Evolutionary conservation across 2,797 vertebrate species (phyloP).

Genomic region (Chromobotia macracanthus): DNA sequence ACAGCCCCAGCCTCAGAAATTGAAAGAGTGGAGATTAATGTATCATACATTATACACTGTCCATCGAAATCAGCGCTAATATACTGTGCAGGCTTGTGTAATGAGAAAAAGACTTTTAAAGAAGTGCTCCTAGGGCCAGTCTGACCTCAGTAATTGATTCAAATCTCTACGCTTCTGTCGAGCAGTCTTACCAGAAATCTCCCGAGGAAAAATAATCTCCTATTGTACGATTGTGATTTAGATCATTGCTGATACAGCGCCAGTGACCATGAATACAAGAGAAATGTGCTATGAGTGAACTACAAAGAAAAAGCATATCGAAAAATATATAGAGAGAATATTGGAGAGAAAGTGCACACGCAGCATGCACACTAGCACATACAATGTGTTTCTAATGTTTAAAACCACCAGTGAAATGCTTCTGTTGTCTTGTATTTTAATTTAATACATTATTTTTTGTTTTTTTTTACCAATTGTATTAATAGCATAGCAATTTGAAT

Average conservation of each 20-base stretch:
- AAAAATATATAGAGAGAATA: constrained; percentile 52
- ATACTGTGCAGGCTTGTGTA: constrained; percentile 89
- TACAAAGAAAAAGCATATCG: constrained; percentile 43
- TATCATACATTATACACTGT: constrained; percentile 90
- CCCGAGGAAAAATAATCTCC: constrained; percentile 77
- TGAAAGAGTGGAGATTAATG: constrained; percentile 92
- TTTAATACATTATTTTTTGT: too few relatives aligned
- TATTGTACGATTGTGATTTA: constrained; percentile 57
- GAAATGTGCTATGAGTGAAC: constrained; percentile 22
- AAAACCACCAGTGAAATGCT: neutral
- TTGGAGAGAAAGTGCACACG: constrained; percentile 14
- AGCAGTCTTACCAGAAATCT: constrained; percentile 83
- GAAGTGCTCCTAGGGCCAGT: constrained; percentile 86
- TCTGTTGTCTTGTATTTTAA: too few relatives aligned
- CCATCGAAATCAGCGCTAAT: constrained; percentile 89
- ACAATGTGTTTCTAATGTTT: neutral
- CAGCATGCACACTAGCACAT: neutral
- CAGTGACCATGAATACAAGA: constrained; percentile 45
- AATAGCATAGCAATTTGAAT: too few relatives aligned
- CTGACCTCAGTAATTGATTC: constrained; percentile 91
- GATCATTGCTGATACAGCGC: constrained; percentile 65
- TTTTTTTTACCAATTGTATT: too few relatives aligned
- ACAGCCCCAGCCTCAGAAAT: constrained; percentile 81
- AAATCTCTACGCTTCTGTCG: constrained; percentile 87
- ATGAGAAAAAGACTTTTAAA: constrained; percentile 86